Evolutionary conservation across 2,888 invertebrate species (phyloP).

Genomic region (Cerceris rybyensis): DNA sequence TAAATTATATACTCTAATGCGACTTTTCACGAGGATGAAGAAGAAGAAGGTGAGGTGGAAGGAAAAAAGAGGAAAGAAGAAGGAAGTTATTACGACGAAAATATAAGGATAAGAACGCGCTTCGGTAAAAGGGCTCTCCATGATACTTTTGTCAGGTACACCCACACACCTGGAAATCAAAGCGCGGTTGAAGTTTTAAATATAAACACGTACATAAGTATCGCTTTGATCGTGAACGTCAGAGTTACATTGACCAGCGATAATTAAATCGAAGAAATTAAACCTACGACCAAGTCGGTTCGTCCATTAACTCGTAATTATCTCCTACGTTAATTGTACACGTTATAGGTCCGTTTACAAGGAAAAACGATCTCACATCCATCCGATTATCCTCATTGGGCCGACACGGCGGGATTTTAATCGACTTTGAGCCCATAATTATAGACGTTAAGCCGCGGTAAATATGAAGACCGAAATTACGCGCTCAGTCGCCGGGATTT

Average conservation of each 20-base stretch:
- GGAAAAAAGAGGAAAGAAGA: background rate
- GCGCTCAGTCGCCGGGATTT: background rate
- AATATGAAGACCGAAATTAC: constrained; percentile 21
- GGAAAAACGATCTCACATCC: constrained; percentile 38
- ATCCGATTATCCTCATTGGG: constrained; percentile 25
- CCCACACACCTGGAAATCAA: background rate
- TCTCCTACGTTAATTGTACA: constrained; percentile 45
- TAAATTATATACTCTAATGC: constrained; percentile 5
- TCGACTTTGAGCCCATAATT: constrained; percentile 29
- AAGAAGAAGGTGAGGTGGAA: background rate
- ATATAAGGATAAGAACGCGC: background rate
- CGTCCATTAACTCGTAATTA: constrained; percentile 43
- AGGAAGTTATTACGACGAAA: background rate
- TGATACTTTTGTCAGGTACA: constrained; percentile 6
- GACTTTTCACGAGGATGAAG: background rate
- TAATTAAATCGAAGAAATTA: constrained; percentile 48
- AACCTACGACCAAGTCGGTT: constrained; percentile 27
- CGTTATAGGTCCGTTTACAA: constrained; percentile 20
- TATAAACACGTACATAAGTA: background rate
- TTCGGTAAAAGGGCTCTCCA: background rate
- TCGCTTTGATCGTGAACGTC: background rate
- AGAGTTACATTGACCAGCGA: background rate
- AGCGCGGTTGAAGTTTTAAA: background rate
- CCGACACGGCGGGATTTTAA: constrained; percentile 16
- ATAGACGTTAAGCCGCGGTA: constrained; percentile 8